A percentile compares a stretch with the other conserved stretches of the same genome.
Conservation (phyloP, 2,797 vertebrate genomes). For the Telmatherina bonti region DNA sequence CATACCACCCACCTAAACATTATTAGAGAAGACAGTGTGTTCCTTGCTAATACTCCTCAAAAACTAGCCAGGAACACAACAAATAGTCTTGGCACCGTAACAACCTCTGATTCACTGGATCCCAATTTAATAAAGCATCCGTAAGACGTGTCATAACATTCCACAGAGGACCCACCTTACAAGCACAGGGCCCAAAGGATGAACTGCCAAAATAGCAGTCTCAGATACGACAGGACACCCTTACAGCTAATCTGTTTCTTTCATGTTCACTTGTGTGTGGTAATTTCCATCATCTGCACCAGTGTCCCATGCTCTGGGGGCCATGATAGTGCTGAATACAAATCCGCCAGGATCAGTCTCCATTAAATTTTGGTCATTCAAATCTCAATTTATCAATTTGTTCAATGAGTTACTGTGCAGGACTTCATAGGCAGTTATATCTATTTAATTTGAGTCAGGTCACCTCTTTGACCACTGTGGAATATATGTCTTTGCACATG, state of each 20-base stretch:
- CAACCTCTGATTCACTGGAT: not conserved
- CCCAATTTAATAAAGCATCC: not conserved
- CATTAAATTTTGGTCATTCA: not conserved
- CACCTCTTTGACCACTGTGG: too few species aligned
- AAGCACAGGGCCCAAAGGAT: too few species aligned
- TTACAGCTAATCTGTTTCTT: not conserved
- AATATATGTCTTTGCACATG: not conserved
- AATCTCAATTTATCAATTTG: too few species aligned
- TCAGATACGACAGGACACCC: not conserved
- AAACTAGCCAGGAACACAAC: not conserved
- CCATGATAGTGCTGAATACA: not conserved
- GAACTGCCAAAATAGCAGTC: not conserved
- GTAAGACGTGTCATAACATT: not conserved
- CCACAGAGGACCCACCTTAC: not conserved
- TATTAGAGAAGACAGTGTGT: not conserved
- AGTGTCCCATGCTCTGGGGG: not conserved
- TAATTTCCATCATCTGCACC: not conserved
- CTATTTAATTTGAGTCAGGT: too few species aligned
- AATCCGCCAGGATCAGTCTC: not conserved
- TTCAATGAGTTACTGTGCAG: too few species aligned
- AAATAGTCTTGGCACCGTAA: not conserved
- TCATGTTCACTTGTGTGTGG: not conserved
- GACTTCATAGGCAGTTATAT: too few species aligned
- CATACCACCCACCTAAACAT: not conserved
- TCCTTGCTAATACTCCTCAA: not conserved